Evolutionary conservation across 2,888 invertebrate genomes (phyloP), one percentile per base, ranked within the genome.

Genomic region (Oscheius sp.): DNA sequence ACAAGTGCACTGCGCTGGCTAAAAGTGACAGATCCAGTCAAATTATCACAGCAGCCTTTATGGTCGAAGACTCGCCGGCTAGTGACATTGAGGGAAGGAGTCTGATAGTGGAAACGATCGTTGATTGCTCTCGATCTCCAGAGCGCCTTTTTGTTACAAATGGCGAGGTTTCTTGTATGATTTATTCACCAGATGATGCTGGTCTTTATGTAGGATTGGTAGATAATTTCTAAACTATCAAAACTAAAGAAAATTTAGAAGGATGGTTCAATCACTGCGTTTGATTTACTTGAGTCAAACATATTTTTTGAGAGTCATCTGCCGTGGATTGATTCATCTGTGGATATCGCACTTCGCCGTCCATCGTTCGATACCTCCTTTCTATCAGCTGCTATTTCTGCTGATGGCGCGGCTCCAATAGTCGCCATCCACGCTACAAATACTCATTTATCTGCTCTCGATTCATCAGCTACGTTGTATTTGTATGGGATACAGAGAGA

Each of bases 281-380:
- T 65, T 46, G 72, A 72, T 65, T 63, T 72, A 3, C 61, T 65
- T 20, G 72, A 69, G 25, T 37, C 61, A n/a, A 53, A 65, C 3
- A 15, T 33, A 27, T 42, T 23, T 3, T 65, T 53, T 27, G 29
- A 34, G 10, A 39, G 17, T 17, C 52, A 33, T 17, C 17, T 65
- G 17, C 52, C 53, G 2, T 67, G 67, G 67, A 55, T 48, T 12
- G 67, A 65, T 25, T 53, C 53, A 29, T 17, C 29, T n/a, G 31
- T 31, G 31, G 58, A 67, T 29, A 17, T 67, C 3, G 39, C 33
- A 10, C 42, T 65, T 1, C 65, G 72, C 6, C 48, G 53, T 46
- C 69, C 72, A 1, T 52, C 72, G 17, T 72, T 72, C 50, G 72
- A 72, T 55, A 72, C 72, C 10, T 72, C 72, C 6, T 72, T 66